Conservation (phyloP, 2,888 invertebrate genomes). For the Gerris lacustris region DNA sequence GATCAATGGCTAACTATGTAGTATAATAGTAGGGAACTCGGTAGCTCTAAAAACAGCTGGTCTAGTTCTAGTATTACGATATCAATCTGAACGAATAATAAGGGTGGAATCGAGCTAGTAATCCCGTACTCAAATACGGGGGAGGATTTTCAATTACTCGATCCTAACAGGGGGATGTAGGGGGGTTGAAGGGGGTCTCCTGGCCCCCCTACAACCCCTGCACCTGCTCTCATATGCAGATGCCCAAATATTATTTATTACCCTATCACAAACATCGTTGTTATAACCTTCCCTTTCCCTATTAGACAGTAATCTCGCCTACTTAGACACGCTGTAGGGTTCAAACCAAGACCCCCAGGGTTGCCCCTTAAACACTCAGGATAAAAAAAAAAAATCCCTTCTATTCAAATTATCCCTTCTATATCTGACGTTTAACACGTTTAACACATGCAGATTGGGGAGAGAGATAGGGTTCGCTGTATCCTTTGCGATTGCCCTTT, state of each 20-base stretch:
- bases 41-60: not conserved
- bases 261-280: not conserved
- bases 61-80: not conserved
- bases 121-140: not conserved
- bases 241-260: not conserved
- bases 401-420: too few species aligned
- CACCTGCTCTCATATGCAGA: constrained; percentile 1
- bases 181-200: not conserved
- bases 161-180: not conserved
- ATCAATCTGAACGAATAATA: not conserved
- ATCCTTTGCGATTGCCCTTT: not conserved
- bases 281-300: not conserved
- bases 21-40: too few species aligned
- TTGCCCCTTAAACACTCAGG: too few species aligned
- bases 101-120: not conserved
- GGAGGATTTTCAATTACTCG: not conserved
- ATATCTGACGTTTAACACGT: not conserved
- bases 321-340: not conserved
- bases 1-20: too few species aligned
- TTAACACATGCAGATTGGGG: constrained; percentile 1
- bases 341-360: too few species aligned
- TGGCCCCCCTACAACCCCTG: not conserved
- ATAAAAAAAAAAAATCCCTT: too few species aligned
- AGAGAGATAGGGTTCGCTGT: not conserved
- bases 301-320: not conserved